These are phyloP conservation scores for Diplogasteroides magnus DNA, from an alignment of 1,140 invertebrate species.

Conservation along the genomic window DNA sequence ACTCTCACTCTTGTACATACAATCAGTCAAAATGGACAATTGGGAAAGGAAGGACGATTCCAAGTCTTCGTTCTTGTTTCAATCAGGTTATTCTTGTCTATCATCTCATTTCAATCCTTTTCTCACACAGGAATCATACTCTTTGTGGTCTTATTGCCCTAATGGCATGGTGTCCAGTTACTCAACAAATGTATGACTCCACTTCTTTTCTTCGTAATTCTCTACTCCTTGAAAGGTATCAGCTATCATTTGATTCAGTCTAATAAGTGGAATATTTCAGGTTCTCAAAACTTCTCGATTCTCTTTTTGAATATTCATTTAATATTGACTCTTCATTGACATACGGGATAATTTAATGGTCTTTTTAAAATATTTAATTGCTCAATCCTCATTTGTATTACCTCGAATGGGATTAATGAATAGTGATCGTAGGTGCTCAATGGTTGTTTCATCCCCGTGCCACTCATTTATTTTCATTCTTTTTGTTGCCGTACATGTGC, in stretches of 20 bases:
- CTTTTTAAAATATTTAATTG: no score
- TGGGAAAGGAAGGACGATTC: constrained; percentile 97
- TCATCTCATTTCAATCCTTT: no score
- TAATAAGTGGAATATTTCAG: no score
- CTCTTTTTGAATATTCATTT: constrained; percentile 85
- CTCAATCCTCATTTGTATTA: no score
- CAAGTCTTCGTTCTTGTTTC: constrained; percentile 89
- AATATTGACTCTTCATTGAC: constrained; percentile 86
- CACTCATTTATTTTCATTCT: no score
- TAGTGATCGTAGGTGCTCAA: no score
- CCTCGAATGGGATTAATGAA: no score
- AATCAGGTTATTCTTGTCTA: constrained; percentile 70
- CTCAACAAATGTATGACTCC: constrained; percentile 89
- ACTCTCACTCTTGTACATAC: constrained; percentile 50
- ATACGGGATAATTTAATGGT: constrained; percentile 70
- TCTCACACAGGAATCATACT: constrained; percentile 74
- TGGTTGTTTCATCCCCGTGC: no score
- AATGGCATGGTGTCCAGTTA: constrained; percentile 77
- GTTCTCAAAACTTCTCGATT: constrained; percentile 80
- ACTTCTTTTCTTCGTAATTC: constrained; percentile 82
- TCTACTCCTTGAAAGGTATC: constrained; percentile 65
- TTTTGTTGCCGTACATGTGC: no score
- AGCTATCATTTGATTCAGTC: neutral
- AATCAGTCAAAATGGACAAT: constrained; percentile 74
- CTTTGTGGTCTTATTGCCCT: constrained; percentile 79